Conservation (phyloP, 2,888 invertebrate genomes). For the Tetheella fluctuosa region DNA sequence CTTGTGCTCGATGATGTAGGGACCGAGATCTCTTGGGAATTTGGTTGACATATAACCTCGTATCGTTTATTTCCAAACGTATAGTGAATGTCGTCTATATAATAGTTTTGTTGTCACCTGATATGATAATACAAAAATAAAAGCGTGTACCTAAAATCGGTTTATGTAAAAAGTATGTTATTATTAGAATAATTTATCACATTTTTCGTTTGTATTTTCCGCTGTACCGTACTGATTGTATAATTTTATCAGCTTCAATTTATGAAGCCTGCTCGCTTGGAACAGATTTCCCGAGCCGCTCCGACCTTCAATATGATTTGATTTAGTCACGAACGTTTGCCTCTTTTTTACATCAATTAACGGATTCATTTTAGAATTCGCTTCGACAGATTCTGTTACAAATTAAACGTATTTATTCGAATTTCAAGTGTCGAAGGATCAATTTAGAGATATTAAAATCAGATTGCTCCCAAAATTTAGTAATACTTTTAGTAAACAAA, state of each 20-base stretch:
- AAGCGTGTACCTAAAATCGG: background rate
- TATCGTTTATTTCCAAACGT: too few species aligned
- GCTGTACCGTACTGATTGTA: background rate
- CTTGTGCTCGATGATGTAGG: background rate
- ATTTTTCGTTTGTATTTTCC: background rate
- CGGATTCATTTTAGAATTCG: constrained; percentile 3
- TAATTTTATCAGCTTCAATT: constrained; percentile 4
- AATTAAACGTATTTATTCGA: constrained; percentile 2
- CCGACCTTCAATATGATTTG: constrained; percentile 16
- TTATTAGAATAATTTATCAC: background rate
- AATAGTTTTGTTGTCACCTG: background rate
- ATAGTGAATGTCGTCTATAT: too few species aligned
- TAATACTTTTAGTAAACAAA: too few species aligned
- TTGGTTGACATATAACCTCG: background rate
- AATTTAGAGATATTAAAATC: background rate
- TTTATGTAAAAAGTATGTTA: background rate
- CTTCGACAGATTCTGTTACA: background rate
- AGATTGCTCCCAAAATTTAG: background rate
- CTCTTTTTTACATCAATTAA: constrained; percentile 12
- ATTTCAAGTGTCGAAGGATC: background rate
- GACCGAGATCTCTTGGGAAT: background rate
- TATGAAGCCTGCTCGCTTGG: background rate
- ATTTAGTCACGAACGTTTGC: constrained; percentile 16
- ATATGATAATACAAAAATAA: background rate
- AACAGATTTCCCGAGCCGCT: constrained; percentile 13